These are phyloP conservation scores for Caenorhabditis drosophilae DNA, from an alignment of 2,888 invertebrate species.

Conservation along the genomic window DNA sequence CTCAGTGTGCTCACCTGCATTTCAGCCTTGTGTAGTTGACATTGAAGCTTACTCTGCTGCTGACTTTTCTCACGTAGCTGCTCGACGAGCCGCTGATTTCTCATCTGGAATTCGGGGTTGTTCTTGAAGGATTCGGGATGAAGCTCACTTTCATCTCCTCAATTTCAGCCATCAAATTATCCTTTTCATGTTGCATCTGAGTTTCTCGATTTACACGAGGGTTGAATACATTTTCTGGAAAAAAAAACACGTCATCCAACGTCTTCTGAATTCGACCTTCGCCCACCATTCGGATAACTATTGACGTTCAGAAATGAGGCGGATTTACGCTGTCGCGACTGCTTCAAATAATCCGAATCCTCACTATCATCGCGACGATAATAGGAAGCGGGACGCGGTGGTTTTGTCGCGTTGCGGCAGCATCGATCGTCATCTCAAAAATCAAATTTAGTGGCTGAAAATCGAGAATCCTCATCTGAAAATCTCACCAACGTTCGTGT, in stretches of 20 bases:
- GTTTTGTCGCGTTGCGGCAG: conserved; percentile 26
- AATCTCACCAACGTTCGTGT: conserved; percentile 5
- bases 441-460: too few relatives aligned
- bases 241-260: background rate
- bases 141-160: conserved; percentile 51
- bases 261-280: too few relatives aligned
- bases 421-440: conserved; percentile 31
- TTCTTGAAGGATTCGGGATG: too few relatives aligned
- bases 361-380: conserved; percentile 48
- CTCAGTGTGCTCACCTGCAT: conserved; percentile 49
- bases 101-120: conserved; percentile 27
- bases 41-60: conserved; percentile 56
- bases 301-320: conserved; percentile 40
- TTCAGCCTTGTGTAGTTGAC: conserved; percentile 52
- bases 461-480: background rate
- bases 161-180: conserved; percentile 49
- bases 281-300: too few relatives aligned
- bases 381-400: conserved; percentile 43
- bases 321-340: conserved; percentile 34
- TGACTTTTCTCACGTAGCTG: conserved; percentile 63
- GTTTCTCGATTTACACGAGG: conserved; percentile 40
- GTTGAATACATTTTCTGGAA: too few relatives aligned
- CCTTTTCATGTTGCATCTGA: conserved; percentile 45
- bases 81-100: conserved; percentile 61
- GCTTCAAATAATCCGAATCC: conserved; percentile 37